phyloP scores from a whole-genome alignment of 2,797 vertebrate genomes.

The Chlorospingus flavigularis region DNA sequence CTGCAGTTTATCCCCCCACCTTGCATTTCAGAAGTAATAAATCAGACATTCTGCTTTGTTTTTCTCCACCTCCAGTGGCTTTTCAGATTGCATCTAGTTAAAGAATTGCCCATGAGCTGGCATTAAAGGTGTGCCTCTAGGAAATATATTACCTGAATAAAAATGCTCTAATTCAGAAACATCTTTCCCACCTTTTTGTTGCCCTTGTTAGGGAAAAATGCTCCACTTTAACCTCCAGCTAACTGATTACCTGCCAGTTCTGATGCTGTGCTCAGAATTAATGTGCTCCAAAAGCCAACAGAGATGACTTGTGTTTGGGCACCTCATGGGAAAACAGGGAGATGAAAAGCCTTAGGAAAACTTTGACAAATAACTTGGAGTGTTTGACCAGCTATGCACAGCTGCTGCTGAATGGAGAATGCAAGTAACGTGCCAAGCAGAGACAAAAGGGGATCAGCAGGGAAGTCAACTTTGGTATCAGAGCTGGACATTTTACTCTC shows the following conservation, averaged over 20 bases:
- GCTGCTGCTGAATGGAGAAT: conserved; percentile 31
- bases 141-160: not conserved
- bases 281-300: conserved; percentile 27
- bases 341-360: conserved; percentile 51
- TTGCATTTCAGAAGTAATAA: not conserved
- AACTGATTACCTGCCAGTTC: conserved; percentile 7
- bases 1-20: not conserved
- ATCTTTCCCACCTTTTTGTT: not conserved
- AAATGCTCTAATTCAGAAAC: conserved; percentile 2
- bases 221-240: not conserved
- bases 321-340: conserved; percentile 11
- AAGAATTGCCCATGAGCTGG: not conserved
- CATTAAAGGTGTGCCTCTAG: not conserved
- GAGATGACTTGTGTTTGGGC: conserved; percentile 16
- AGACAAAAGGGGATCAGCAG: not conserved
- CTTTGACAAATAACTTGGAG: conserved; percentile 26
- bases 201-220: conserved; percentile 3
- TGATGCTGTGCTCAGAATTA: conserved; percentile 28
- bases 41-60: not conserved
- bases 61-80: not conserved
- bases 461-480: not conserved
- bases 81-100: not conserved
- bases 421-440: not conserved
- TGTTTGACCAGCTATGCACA: conserved; percentile 42
- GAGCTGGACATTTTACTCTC: not conserved